Evolutionary conservation across 2,113 vertebrate species (phyloP).

Genomic region (Microtus oregoni): DNA sequence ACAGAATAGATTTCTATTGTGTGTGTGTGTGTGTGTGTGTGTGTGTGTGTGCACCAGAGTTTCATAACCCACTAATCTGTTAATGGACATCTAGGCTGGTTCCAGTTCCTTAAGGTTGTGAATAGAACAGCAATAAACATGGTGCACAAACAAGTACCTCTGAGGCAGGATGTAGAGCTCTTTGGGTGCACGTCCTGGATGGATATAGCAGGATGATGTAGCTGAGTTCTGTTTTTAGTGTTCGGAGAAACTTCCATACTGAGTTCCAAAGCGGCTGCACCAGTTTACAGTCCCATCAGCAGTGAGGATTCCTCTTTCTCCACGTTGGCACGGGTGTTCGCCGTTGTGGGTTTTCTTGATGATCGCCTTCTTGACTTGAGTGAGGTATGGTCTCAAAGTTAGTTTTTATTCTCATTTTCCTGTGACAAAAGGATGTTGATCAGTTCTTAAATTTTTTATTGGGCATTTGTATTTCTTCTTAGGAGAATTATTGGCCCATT

Average conservation of each 20-base stretch:
- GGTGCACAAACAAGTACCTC: neutral
- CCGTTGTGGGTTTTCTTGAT: neutral
- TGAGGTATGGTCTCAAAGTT: neutral
- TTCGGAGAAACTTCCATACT: neutral
- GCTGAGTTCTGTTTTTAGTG: neutral
- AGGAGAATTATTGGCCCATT: neutral
- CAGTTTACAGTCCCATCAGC: neutral
- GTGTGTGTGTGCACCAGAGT: neutral
- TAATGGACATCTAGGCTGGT: neutral
- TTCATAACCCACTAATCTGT: neutral
- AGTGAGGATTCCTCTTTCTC: neutral
- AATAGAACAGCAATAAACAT: neutral
- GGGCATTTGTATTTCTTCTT: neutral
- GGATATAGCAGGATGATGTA: neutral
- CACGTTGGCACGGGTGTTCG: rapidly evolving
- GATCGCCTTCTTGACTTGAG: neutral
- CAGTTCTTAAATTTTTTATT: neutral
- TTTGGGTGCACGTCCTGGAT: neutral
- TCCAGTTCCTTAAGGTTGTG: neutral
- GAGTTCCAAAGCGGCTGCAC: neutral
- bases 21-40: neutral
- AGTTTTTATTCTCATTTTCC: neutral
- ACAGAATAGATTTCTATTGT: neutral
- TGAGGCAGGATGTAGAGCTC: neutral
- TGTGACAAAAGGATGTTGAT: neutral